These are phyloP conservation scores for Syrrhaptes paradoxus DNA, from an alignment of 2,113 vertebrate genomes.

Conservation along the genomic window DNA sequence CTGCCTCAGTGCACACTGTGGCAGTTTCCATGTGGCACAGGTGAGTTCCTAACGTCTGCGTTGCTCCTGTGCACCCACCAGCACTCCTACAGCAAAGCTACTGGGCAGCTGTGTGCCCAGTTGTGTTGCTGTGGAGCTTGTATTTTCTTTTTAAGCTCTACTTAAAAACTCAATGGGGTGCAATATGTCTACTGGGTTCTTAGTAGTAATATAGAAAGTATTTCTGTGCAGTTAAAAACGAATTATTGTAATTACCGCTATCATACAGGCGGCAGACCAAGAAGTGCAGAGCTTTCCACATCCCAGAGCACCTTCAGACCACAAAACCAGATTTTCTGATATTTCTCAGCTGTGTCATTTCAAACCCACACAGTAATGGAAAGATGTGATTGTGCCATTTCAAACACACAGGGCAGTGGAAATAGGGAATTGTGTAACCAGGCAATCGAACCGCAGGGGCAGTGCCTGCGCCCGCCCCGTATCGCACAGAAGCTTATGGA, in stretches of 20 bases:
- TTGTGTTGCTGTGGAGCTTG: background rate
- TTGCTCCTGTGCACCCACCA: background rate
- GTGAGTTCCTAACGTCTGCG: rapidly evolving
- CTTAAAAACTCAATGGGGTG: background rate
- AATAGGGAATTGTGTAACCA: background rate
- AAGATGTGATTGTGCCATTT: background rate
- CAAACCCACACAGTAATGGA: background rate
- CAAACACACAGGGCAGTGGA: background rate
- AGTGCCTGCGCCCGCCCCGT: background rate
- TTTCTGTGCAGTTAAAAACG: background rate
- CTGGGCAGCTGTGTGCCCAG: background rate
- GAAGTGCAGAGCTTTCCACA: background rate
- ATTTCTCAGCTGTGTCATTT: background rate
- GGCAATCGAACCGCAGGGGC: background rate
- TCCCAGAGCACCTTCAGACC: background rate
- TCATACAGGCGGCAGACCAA: background rate
- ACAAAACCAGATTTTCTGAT: background rate
- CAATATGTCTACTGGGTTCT: background rate
- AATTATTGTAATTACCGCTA: background rate
- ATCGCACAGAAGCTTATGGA: background rate
- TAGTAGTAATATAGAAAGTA: background rate
- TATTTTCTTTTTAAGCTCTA: background rate
- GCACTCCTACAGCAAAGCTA: background rate
- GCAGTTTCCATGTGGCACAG: background rate
- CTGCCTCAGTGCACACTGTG: background rate